Percentiles rank a stretch among this genome's conserved stretches.
Evolutionary conservation across 2,888 invertebrate species (phyloP).

Genomic region (Onthophagus sagittarius): DNA sequence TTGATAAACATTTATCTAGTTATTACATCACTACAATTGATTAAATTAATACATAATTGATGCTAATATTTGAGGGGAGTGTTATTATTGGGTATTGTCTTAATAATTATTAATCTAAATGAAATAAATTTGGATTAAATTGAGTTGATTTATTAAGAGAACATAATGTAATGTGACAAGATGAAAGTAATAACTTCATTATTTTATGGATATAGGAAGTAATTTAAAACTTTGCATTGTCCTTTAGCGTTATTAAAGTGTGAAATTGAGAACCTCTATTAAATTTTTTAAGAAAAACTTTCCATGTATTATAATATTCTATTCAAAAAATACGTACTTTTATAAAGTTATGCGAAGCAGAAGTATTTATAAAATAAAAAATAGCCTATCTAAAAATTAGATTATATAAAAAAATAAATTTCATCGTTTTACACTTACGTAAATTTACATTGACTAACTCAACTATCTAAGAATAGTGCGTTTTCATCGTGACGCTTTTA

Average conservation of each 20-base stretch:
- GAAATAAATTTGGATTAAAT: too few relatives aligned
- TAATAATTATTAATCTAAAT: too few relatives aligned
- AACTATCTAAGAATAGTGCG: not conserved
- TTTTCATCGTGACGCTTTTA: not conserved
- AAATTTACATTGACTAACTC: not conserved
- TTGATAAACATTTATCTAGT: not conserved
- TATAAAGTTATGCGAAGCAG: not conserved
- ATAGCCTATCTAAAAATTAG: not conserved
- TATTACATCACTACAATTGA: not conserved
- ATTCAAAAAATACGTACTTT: not conserved
- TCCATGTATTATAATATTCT: not conserved
- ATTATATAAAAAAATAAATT: not conserved
- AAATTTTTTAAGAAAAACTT: not conserved
- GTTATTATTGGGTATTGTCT: too few relatives aligned
- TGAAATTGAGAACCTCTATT: not conserved
- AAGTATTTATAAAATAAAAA: not conserved
- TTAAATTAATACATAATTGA: not conserved
- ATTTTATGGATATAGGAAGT: not conserved
- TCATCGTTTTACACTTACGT: not conserved
- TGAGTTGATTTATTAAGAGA: too few relatives aligned
- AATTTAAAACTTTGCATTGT: not conserved
- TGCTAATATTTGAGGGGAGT: not conserved
- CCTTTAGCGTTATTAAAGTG: not conserved
- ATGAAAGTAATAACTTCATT: too few relatives aligned
- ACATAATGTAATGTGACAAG: too few relatives aligned